Conservation (phyloP, 2,113 vertebrate species). For the Bothrops jararaca region DNA sequence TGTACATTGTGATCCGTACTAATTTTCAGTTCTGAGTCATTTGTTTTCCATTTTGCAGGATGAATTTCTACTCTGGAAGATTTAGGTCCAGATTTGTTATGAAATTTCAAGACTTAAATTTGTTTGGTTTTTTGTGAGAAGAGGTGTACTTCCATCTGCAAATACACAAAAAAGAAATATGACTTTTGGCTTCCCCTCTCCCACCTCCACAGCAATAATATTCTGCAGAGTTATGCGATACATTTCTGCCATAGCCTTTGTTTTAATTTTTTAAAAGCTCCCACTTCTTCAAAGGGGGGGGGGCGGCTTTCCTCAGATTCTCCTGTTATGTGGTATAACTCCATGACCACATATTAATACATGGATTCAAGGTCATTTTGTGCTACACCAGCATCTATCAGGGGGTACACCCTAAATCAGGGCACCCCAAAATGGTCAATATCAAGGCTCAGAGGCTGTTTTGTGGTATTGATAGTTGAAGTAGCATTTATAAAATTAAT, state of each 20-base stretch:
- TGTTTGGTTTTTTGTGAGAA: background rate
- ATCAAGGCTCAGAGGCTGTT: background rate
- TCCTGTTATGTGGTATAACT: background rate
- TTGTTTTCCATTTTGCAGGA: background rate
- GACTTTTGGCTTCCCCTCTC: background rate
- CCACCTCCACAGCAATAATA: background rate
- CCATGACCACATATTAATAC: background rate
- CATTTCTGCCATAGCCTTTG: background rate
- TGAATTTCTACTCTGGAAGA: background rate
- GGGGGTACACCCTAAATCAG: background rate
- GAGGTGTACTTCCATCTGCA: background rate
- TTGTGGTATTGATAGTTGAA: background rate
- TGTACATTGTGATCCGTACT: background rate
- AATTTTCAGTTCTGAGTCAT: background rate
- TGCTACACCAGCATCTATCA: background rate
- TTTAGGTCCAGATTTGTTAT: background rate
- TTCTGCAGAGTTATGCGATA: background rate
- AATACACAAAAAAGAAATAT: background rate
- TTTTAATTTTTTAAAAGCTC: background rate
- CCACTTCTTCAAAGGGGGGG: background rate
- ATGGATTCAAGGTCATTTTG: background rate
- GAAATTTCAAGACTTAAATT: background rate
- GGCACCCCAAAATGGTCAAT: background rate
- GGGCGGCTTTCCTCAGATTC: background rate
- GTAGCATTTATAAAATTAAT: background rate